These are phyloP conservation scores for Gymnodraco acuticeps DNA, from an alignment of 2,797 vertebrate genomes.

Conservation along the genomic window DNA sequence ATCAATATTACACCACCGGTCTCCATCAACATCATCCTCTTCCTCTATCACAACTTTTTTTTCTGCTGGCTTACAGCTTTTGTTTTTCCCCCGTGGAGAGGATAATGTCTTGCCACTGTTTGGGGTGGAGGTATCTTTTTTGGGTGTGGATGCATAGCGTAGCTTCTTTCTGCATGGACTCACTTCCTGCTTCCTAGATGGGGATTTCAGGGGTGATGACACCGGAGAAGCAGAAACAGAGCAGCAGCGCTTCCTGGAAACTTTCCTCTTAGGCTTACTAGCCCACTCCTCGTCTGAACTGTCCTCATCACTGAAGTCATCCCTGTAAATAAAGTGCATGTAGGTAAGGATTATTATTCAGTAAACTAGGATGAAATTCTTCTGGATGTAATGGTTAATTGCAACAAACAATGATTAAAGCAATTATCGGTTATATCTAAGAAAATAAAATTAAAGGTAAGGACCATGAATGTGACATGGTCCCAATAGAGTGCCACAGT, in stretches of 20 bases:
- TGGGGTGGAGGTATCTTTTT: conserved; percentile 19
- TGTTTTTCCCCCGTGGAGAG: conserved; percentile 22
- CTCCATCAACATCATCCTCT: background rate
- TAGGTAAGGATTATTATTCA: background rate
- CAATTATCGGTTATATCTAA: too few relatives aligned
- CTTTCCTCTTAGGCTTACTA: conserved; percentile 22
- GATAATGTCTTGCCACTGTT: conserved; percentile 1
- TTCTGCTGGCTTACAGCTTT: conserved; percentile 2
- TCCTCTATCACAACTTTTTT: background rate
- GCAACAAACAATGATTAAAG: background rate
- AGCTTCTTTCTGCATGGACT: conserved; percentile 33
- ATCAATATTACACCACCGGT: conserved; percentile 46
- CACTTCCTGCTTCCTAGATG: conserved; percentile 20
- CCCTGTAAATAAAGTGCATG: conserved; percentile 31
- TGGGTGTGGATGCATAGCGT: conserved; percentile 9
- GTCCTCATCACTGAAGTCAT: conserved; percentile 41
- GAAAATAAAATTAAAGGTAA: background rate
- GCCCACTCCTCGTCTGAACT: conserved; percentile 51
- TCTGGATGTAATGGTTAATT: background rate
- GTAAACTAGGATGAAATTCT: background rate
- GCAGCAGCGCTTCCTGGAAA: conserved; percentile 25
- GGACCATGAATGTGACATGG: background rate
- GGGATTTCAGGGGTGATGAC: conserved; percentile 28
- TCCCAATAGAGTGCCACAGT: background rate
- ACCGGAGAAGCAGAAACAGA: conserved; percentile 28